Base-by-base conservation (phyloP, 2,113 vertebrate genomes). In the Bos javanicus region DNA sequence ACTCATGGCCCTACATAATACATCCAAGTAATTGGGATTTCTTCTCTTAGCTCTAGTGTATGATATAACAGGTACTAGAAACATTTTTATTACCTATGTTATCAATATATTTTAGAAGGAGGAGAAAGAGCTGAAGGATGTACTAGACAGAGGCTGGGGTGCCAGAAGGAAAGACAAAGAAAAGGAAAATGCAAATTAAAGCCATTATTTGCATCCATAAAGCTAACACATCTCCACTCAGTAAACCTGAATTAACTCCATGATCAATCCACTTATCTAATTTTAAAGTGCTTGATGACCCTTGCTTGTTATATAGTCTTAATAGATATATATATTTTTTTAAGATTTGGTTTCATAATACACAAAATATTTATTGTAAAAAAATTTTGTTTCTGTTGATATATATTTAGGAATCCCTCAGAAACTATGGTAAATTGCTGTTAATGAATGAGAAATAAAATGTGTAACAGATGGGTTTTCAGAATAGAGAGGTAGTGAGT, bases 381-480 rank as follows among this genome's bases (percentile, higher is more conserved):
- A 92, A 85, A 67, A 17, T 0, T 64, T 60, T 0, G 5, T 56
- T 74, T 25, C 30, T 89, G 2, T 82, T 84, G 25, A 83, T 10
- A 50, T 5, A 25, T 36, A 74, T 87, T 91, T 90, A 80, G 93
- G 43, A 90, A 76, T 95, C 54, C 50, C 33, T 90, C 81, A 80
- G 48, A 92, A 62, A 7, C 8, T 91, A 4, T 48, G 16, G 30
- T 59, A 16, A 94, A 23, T 91, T 83, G 43, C 54, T 96, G 6
- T 67, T 94, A 86, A 97, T 87, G 43, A 90, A 62, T 62, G 25
- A 91, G 23, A 60, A 94, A 91, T 12, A 91, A 97, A 92, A 81
- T 71, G 12, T 7, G 16, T n/a, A 91, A 93, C 26, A 59, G 86
- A 82, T 91, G 33, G 17, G 2, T 89, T 94, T 94, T 96, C 50